These are phyloP conservation scores for Xiphias gladius DNA, from an alignment of 2,113 vertebrate species.

Conservation along the genomic window DNA sequence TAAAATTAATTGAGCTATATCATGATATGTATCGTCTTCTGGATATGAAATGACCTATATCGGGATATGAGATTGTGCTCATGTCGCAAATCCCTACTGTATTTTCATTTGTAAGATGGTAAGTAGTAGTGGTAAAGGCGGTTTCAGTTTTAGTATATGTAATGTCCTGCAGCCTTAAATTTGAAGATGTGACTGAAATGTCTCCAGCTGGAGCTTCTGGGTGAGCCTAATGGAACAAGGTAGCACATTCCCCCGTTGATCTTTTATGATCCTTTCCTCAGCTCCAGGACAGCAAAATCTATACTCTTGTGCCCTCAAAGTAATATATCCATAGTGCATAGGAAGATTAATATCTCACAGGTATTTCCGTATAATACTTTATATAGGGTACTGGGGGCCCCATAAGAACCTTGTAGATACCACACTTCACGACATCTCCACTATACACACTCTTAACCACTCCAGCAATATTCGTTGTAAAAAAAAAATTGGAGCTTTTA, in stretches of 20 bases:
- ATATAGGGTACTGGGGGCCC: constrained; percentile 17
- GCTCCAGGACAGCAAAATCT: constrained; percentile 36
- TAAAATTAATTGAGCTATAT: too few species aligned
- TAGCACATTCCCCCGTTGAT: constrained; percentile 17
- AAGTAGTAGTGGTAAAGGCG: background rate
- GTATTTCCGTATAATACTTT: constrained; percentile 32
- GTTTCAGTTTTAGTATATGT: background rate
- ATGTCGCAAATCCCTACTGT: too few species aligned
- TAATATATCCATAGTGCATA: constrained; percentile 33
- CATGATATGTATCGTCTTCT: too few species aligned
- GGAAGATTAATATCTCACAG: constrained; percentile 47
- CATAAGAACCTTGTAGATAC: constrained; percentile 15
- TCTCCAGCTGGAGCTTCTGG: background rate
- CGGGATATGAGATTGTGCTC: too few species aligned
- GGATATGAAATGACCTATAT: too few species aligned
- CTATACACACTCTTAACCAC: constrained; percentile 31
- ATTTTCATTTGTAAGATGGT: background rate
- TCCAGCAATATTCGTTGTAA: constrained; percentile 14
- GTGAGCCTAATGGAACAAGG: background rate
- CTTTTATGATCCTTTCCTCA: constrained; percentile 27
- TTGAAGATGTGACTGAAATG: background rate
- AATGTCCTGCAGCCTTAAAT: background rate
- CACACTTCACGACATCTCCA: constrained; percentile 5
- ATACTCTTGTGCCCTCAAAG: constrained; percentile 15
- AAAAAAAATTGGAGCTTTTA: constrained; percentile 15